phyloP scores from a whole-genome alignment of 2,113 vertebrate genomes.

The Mola mola region DNA sequence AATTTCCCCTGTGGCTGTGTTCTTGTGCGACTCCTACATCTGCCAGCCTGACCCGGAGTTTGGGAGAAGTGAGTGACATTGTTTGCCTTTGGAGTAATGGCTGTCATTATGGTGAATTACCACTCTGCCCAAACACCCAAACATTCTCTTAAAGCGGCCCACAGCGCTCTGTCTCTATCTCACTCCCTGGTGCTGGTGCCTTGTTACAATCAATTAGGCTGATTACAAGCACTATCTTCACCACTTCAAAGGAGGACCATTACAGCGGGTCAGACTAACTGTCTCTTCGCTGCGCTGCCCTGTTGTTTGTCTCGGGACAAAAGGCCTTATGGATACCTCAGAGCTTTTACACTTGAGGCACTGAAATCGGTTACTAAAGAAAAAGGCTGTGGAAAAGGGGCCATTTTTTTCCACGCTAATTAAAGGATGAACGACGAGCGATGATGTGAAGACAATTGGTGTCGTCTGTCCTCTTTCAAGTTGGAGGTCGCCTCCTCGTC shows the following conservation, averaged over 20 bases:
- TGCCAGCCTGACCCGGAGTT: constrained; percentile 53
- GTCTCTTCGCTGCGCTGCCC: constrained; percentile 64
- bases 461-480: constrained; percentile 57
- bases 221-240: constrained; percentile 80
- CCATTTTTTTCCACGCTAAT: constrained; percentile 12
- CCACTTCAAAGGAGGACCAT: constrained; percentile 73
- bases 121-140: constrained; percentile 69
- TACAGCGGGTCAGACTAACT: constrained; percentile 71
- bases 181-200: constrained; percentile 65
- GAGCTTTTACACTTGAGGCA: constrained; percentile 12
- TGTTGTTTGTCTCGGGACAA: constrained; percentile 54
- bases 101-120: constrained; percentile 80
- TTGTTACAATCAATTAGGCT: constrained; percentile 81
- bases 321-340: constrained; percentile 6
- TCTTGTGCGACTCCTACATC: constrained; percentile 42
- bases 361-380: constrained; percentile 29
- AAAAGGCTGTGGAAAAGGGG: constrained; percentile 4
- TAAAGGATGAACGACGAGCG: constrained; percentile 50
- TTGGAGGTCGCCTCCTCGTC: constrained; percentile 51
- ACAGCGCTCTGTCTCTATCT: constrained; percentile 56
- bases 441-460: constrained; percentile 52
- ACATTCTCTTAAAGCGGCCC: constrained; percentile 63
- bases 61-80: constrained; percentile 69
- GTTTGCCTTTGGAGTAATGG: constrained; percentile 78
- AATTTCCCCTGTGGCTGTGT: constrained; percentile 54